phyloP scores from a whole-genome alignment of 2,797 vertebrate genomes.

The Coregonus suidteri region DNA sequence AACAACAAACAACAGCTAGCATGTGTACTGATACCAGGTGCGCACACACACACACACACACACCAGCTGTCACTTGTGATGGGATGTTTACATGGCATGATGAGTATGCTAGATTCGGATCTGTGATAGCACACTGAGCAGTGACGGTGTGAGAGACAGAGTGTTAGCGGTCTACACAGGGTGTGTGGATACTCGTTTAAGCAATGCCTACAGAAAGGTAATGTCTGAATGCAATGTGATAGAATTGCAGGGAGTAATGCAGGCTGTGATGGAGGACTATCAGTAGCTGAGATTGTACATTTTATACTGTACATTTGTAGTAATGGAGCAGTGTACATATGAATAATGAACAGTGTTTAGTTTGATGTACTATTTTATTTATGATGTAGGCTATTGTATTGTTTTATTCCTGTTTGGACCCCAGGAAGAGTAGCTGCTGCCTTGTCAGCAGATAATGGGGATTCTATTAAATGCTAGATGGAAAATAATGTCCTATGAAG shows the following conservation, averaged over 20 bases:
- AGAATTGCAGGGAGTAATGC: neutral
- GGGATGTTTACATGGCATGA: neutral
- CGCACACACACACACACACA: neutral
- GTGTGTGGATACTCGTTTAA: neutral
- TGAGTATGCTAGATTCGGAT: neutral
- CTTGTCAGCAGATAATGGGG: no score
- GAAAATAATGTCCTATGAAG: no score
- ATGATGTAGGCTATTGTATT: no score
- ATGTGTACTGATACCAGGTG: neutral
- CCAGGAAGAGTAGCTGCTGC: no score
- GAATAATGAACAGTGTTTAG: neutral
- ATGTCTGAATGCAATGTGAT: neutral
- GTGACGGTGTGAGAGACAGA: neutral
- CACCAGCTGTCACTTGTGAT: neutral
- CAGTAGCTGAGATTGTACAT: neutral
- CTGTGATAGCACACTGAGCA: neutral
- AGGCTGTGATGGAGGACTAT: neutral
- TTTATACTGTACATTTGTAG: no score
- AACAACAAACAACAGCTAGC: neutral
- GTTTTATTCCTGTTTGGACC: no score
- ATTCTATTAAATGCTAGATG: no score
- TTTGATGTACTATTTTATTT: neutral
- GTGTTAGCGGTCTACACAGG: neutral
- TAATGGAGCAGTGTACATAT: neutral
- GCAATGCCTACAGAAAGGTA: neutral